Conservation (phyloP, 2,888 invertebrate genomes). For the Neoitamus cyanurus region DNA sequence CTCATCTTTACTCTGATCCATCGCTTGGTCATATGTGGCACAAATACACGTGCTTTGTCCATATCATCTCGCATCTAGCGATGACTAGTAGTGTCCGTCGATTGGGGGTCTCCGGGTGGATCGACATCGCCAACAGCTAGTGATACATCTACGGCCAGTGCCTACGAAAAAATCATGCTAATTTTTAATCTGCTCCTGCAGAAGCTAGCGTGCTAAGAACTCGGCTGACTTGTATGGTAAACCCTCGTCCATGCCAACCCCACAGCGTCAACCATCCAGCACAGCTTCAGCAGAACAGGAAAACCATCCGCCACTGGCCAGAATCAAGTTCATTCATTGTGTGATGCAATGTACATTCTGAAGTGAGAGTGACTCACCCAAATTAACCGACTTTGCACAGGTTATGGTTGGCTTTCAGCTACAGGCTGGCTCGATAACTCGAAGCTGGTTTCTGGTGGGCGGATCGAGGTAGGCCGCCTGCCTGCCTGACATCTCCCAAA, state of each 20-base stretch:
- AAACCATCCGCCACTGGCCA: not conserved
- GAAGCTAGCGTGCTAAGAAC: not conserved
- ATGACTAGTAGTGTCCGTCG: not conserved
- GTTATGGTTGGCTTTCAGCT: slow-evolving; percentile 39
- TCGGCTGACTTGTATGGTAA: not conserved
- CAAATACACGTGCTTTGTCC: slow-evolving; percentile 24
- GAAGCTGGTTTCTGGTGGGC: slow-evolving; percentile 34
- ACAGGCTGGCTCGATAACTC: not conserved
- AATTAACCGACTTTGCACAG: slow-evolving; percentile 44
- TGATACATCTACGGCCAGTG: not conserved
- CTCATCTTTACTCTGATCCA: not conserved
- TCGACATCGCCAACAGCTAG: not conserved
- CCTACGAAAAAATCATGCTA: not conserved
- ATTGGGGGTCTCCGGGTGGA: not conserved
- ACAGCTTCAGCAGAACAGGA: not conserved
- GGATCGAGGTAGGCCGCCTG: slow-evolving; percentile 22
- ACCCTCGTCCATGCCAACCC: not conserved
- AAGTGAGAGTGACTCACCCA: slow-evolving; percentile 49
- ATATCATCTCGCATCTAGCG: not conserved
- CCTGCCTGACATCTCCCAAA: slow-evolving; percentile 28
- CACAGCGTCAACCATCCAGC: not conserved
- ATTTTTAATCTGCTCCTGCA: not conserved
- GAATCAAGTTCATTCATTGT: slow-evolving; percentile 32
- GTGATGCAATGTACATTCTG: slow-evolving; percentile 43
- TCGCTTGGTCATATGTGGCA: slow-evolving; percentile 16